Evolutionary conservation across 2,797 vertebrate genomes (phyloP).

Genomic region (Phalloptychus januarius): DNA sequence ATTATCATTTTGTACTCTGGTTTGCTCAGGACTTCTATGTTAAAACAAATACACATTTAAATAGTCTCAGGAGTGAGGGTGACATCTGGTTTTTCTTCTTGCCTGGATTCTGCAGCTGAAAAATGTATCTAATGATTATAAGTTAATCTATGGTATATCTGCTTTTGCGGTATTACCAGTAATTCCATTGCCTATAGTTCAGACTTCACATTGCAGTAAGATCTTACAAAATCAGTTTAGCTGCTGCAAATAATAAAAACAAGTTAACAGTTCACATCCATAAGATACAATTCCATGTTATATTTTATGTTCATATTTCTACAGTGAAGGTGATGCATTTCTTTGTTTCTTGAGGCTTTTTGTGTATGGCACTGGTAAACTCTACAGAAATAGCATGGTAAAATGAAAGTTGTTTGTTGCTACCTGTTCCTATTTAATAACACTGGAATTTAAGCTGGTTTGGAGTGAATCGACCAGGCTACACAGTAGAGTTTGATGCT

Average conservation of each 20-base stretch:
- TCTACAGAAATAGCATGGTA: no score
- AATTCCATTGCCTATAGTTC: not conserved
- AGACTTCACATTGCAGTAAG: not conserved
- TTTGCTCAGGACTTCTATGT: conserved; percentile 18
- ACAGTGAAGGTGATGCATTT: not conserved
- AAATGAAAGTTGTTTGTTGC: not conserved
- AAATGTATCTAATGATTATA: conserved; percentile 16
- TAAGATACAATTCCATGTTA: not conserved
- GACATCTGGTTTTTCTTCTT: not conserved
- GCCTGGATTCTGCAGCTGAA: not conserved
- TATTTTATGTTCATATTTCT: not conserved
- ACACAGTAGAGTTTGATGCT: no score
- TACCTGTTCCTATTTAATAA: not conserved
- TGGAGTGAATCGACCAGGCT: no score
- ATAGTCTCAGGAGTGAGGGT: not conserved
- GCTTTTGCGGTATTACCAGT: not conserved
- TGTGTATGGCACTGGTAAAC: not conserved
- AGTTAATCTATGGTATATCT: not conserved
- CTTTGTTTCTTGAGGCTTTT: not conserved
- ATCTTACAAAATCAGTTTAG: not conserved
- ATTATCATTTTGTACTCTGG: conserved; percentile 36
- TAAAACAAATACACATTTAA: not conserved
- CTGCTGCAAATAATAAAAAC: not conserved
- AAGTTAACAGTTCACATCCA: not conserved
- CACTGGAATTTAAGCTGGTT: no score